A percentile compares a stretch with the other conserved stretches of the same genome.
phyloP scores from a whole-genome alignment of 2,797 vertebrate genomes.

The Harpagifer antarcticus region DNA sequence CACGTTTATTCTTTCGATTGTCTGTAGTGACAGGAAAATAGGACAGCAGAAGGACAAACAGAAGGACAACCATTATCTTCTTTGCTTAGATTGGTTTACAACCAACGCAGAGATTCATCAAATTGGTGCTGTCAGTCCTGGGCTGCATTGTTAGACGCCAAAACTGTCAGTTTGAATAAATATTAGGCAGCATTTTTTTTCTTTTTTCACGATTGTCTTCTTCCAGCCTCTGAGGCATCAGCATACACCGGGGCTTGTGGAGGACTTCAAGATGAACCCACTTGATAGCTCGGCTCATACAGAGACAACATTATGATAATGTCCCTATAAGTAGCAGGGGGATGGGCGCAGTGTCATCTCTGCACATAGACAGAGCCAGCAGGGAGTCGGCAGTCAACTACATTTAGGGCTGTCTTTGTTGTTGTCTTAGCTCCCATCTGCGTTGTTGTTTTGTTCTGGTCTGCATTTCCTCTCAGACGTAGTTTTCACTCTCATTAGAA shows the following conservation, averaged over 20 bases:
- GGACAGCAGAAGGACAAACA: conserved; percentile 61
- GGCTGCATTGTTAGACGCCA: conserved; percentile 58
- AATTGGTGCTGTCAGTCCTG: conserved; percentile 59
- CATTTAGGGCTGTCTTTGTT: conserved; percentile 74
- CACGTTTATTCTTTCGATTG: conserved; percentile 38
- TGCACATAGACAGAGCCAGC: conserved; percentile 70
- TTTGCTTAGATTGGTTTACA: conserved; percentile 65
- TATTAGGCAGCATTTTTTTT: conserved; percentile 44
- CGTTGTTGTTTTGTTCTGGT: conserved; percentile 67
- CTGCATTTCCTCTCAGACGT: conserved; percentile 66
- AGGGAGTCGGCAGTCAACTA: conserved; percentile 70
- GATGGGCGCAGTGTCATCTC: conserved; percentile 69
- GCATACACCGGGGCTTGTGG: conserved; percentile 37
- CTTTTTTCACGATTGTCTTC: conserved; percentile 45
- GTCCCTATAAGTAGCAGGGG: conserved; percentile 73
- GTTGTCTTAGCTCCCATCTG: conserved; percentile 68
- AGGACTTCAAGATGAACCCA: conserved; percentile 65
- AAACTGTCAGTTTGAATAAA: conserved; percentile 70
- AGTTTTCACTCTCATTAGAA: conserved; percentile 68
- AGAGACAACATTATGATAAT: conserved; percentile 78
- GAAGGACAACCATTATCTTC: conserved; percentile 61
- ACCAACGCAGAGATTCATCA: conserved; percentile 57
- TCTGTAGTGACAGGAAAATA: conserved; percentile 47
- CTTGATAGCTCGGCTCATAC: conserved; percentile 66
- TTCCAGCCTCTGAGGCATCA: conserved; percentile 53